Evolutionary conservation across 2,113 vertebrate species (phyloP).

Genomic region (Polypterus senegalus): DNA sequence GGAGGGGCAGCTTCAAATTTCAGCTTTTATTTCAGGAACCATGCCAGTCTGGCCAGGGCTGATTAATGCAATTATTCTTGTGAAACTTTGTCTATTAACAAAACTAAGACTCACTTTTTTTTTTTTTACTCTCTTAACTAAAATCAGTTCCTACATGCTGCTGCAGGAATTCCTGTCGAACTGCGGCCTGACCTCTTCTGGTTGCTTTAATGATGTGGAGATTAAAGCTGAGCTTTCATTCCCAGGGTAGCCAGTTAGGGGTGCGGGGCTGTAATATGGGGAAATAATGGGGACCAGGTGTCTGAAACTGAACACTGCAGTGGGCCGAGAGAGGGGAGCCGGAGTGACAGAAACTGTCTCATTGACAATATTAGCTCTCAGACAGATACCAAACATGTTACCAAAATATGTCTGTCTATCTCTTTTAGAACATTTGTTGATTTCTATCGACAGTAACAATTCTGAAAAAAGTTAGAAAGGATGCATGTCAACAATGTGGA

Average conservation of each 20-base stretch:
- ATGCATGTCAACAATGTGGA: no score
- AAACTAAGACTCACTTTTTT: slow-evolving; percentile 29
- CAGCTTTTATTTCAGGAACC: slow-evolving; percentile 35
- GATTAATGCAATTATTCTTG: slow-evolving; percentile 57
- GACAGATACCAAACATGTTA: no score
- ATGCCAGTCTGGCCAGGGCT: slow-evolving; percentile 40
- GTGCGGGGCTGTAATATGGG: slow-evolving; percentile 38
- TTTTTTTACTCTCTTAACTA: slow-evolving; percentile 30
- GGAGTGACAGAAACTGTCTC: slow-evolving; percentile 47
- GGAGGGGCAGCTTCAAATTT: slow-evolving; percentile 39
- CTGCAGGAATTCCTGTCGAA: slow-evolving; percentile 53
- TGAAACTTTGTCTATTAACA: slow-evolving; percentile 50
- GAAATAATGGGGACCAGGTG: slow-evolving; percentile 36
- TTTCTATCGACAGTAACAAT: no score
- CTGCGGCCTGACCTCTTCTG: slow-evolving; percentile 55
- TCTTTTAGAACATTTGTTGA: no score
- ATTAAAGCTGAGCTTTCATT: slow-evolving; percentile 66
- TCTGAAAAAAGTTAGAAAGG: no score
- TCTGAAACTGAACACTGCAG: slow-evolving; percentile 53
- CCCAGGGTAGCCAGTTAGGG: slow-evolving; percentile 61
- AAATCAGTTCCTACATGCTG: slow-evolving; percentile 55
- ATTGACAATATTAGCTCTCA: slow-evolving; percentile 19
- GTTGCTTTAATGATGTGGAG: slow-evolving; percentile 61
- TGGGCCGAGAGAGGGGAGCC: slow-evolving; percentile 40
- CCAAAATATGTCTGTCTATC: no score